Base-by-base conservation (phyloP, 2,113 vertebrate species). In the Heteronetta atricapilla region DNA sequence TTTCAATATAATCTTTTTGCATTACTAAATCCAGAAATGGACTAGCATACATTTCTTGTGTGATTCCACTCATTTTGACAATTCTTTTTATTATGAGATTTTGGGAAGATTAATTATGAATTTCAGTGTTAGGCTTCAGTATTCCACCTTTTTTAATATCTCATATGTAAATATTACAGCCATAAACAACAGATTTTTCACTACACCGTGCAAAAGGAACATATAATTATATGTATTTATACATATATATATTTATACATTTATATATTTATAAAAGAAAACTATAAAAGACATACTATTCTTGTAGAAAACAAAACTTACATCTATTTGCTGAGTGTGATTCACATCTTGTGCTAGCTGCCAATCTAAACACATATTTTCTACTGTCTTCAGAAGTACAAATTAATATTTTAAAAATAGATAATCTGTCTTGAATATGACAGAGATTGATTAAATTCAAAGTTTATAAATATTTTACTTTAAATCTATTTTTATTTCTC, bases 31-130 rank as follows among this genome's bases (percentile, higher is more conserved):
- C 21, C 29, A 23, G 17, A 3, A 6, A 55, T 4, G 33, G 21
- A 11, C 1, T 46, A 50, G 5, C 4, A 15, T 56, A 18, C 26
- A 33, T 76, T 36, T 62, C 70, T 64, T 68, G 3, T 0, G 0
- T 29, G 60, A 70, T 38, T 48, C 31, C 55, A 34, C 6, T 75
- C 3, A 46, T 2, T 68, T 60, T 19, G 9, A 3, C 19, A 93
- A 50, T 40, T 60, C 55, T 69, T 74, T 88, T 63, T 8, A 74
- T 66, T 83, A 16, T 2, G 58, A 88, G 12, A 29, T 52, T 7
- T 21, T 1, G 3, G 6, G n/a, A 6, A 14, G 5, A 38, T 38
- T 3, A 76, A 46, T 44, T n/a, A n/a, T 13, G 4, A 67, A 81
- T 81, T 82, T 67, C 23, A 44, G 13, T 62, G 36, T 76, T 55